These are phyloP conservation scores for Lasius fuliginosus DNA, from an alignment of 2,888 invertebrate genomes.

Conservation along the genomic window DNA sequence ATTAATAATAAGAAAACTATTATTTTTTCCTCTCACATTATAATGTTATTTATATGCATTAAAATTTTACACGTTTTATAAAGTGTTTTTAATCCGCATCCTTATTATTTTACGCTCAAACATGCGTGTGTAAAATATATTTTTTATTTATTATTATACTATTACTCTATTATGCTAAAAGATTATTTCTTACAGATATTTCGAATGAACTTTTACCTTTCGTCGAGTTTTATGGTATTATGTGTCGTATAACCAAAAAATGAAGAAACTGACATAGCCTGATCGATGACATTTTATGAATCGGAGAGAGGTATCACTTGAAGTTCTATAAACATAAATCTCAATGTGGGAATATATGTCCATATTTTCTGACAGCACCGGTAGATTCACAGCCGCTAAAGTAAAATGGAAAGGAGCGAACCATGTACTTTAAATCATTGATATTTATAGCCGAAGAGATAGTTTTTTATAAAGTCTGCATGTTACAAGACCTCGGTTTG, in stretches of 20 bases:
- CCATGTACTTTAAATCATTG: slow-evolving; percentile 61
- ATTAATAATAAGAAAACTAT: not conserved
- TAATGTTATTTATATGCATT: not conserved
- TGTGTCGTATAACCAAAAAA: not conserved
- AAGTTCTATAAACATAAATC: slow-evolving; percentile 53
- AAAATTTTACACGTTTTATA: not conserved
- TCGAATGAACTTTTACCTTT: not conserved
- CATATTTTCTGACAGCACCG: slow-evolving; percentile 36
- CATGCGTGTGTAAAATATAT: not conserved
- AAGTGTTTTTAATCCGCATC: not conserved
- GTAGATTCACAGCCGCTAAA: slow-evolving; percentile 7
- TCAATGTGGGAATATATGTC: slow-evolving; percentile 30
- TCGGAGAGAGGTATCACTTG: not conserved
- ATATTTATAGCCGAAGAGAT: slow-evolving; percentile 59
- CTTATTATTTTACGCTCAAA: not conserved
- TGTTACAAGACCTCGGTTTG: slow-evolving; percentile 5
- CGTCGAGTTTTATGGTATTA: not conserved
- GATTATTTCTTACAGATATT: not conserved
- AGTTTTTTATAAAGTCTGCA: slow-evolving; percentile 57
- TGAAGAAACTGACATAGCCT: slow-evolving; percentile 7
- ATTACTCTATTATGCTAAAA: not conserved
- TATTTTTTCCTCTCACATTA: not conserved
- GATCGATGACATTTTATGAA: slow-evolving; percentile 32
- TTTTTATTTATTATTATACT: slow-evolving; percentile 5
- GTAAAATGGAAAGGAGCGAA: slow-evolving; percentile 40